Base-by-base conservation (phyloP, 2,888 invertebrate species). In the Synergus umbraculus region DNA sequence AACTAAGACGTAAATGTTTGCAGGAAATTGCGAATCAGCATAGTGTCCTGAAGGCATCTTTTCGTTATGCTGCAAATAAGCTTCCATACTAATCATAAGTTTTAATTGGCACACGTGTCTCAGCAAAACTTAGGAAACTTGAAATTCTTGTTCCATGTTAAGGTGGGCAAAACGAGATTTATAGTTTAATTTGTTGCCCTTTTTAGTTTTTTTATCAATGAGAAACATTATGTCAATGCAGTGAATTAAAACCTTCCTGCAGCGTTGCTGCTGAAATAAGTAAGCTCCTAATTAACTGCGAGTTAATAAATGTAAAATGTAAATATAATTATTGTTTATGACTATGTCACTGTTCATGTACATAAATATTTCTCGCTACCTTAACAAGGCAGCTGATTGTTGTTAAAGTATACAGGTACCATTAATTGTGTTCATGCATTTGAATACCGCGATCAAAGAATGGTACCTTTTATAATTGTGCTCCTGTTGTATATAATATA, bases 41-140 rank as follows among this genome's bases (percentile, higher is more conserved):
- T 54, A 73, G 54, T 54, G 37, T 73, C 73, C 73, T 73, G 54
- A 54, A 54, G 73, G 73, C 73, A 73, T 73, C 73, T 73, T 73
- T 73, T 73, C 73, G 73, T 73, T 54, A 73, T 73, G 73, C n/a
- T 73, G 49, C 73, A 73, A 73, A 73, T 73, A 73, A 73, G 73
- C 73, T 73, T 49, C 18, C 46, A 65, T 76, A 73, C 78, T 82
- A 80, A 82, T 82, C 79, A 81, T 83, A 82, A 83, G 49, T 83
- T 83, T 82, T 83, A 83, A 83, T 82, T 83, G 80, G 79, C 77
- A 76, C 76, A 79, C 65, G 79, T 78, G 80, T 82, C 79, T 80
- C 58, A 49, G 73, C 22, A 73, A 12, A 49, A 46, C 49, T 73
- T 54, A 41, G n/a, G 49, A 15, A 73, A 54, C 29, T 73, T 29